A percentile compares a stretch with the other conserved stretches of the same genome.
Conservation (phyloP, 2,113 vertebrate genomes). For the Channa maculata region DNA sequence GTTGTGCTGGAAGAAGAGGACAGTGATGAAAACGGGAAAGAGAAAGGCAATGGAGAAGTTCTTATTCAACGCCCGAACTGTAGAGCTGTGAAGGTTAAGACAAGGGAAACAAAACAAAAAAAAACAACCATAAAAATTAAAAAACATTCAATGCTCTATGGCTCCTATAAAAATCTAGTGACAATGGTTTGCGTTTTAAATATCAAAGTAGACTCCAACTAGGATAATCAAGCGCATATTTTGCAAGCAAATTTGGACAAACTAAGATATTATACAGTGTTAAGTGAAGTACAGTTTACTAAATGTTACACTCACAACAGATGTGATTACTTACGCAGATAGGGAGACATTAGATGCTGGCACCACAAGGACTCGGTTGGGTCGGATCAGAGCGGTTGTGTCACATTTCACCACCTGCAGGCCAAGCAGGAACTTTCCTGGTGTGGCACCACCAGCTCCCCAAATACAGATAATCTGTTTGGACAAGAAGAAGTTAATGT, state of each 20-base stretch:
- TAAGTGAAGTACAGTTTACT: not conserved
- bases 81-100: conserved; percentile 84
- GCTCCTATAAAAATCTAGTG: too few species aligned
- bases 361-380: conserved; percentile 92
- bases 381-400: conserved; percentile 90
- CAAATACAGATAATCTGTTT: conserved; percentile 94
- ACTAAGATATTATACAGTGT: too few species aligned
- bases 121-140: too few species aligned
- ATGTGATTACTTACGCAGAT: conserved; percentile 90
- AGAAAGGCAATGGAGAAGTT: conserved; percentile 98
- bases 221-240: not conserved
- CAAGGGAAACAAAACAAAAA: not conserved
- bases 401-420: conserved; percentile 93
- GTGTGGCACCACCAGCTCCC: conserved; percentile 95
- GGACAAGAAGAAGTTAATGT: conserved; percentile 41
- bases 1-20: conserved; percentile 97
- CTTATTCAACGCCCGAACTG: conserved; percentile 95
- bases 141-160: too few species aligned
- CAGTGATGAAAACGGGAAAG: conserved; percentile 95
- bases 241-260: not conserved
- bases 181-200: not conserved
- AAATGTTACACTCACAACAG: too few species aligned
- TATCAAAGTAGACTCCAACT: not conserved
- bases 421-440: conserved; percentile 95
- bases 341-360: conserved; percentile 93